Conservation (phyloP, 35 echinoderm and acorn worm genomes). For the Apostichopus californicus region DNA sequence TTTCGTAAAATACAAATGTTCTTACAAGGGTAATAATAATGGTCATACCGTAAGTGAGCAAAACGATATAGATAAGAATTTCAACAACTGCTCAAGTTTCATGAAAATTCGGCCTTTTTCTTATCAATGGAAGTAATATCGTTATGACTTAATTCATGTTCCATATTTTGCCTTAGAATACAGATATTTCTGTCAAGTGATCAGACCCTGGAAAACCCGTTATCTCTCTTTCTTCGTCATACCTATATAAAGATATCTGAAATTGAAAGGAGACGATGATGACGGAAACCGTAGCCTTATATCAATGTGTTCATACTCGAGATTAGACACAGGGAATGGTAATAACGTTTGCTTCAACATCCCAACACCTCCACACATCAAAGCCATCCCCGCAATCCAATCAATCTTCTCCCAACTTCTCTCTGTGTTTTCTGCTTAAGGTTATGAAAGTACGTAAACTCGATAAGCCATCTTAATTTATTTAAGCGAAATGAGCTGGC, state of each 20-base stretch:
- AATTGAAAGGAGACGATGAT: not conserved
- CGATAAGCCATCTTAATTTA: conserved; percentile 56
- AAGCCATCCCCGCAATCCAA: conserved; percentile 48
- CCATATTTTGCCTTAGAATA: too few species aligned
- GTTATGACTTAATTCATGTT: too few species aligned
- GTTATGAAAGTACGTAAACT: conserved; percentile 50
- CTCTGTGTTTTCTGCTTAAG: conserved; percentile 43
- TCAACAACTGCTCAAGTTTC: too few species aligned
- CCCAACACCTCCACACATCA: conserved; percentile 41
- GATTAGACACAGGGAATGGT: conserved; percentile 25
- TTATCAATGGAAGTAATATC: too few species aligned
- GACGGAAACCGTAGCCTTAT: not conserved
- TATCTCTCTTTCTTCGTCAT: too few species aligned
- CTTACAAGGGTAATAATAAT: too few species aligned
- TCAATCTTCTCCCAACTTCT: conserved; percentile 22
- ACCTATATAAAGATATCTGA: not conserved
- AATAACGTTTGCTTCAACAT: conserved; percentile 14
- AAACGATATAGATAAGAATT: too few species aligned
- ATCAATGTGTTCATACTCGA: conserved; percentile 12
- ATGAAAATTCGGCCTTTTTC: too few species aligned
- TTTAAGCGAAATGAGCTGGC: conserved; percentile 32
- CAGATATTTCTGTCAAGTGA: too few species aligned
- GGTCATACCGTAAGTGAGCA: too few species aligned
- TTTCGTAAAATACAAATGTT: too few species aligned
- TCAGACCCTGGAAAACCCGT: too few species aligned